phyloP scores from a whole-genome alignment of 2,113 vertebrate genomes.

The Periophthalmus modestus region DNA sequence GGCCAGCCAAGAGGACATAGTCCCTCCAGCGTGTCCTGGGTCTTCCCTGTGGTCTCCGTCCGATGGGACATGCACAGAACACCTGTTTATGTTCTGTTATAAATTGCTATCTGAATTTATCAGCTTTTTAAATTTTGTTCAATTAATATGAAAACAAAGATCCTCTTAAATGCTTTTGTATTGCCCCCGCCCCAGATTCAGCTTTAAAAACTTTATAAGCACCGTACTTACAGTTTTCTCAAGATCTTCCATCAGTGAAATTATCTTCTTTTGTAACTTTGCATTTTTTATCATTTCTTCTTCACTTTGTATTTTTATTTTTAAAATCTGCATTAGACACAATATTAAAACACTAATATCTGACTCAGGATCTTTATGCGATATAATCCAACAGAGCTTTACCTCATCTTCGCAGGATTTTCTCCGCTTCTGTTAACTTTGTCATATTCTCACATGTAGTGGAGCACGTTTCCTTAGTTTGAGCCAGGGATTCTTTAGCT shows the following conservation, averaged over 20 bases:
- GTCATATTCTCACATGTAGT: conserved; percentile 56
- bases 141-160: too few relatives aligned
- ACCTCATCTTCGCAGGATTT: conserved; percentile 65
- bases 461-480: conserved; percentile 67
- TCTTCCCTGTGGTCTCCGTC: too few relatives aligned
- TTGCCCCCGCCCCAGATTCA: background rate
- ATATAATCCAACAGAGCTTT: conserved; percentile 28
- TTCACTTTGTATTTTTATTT: conserved; percentile 47
- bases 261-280: conserved; percentile 32
- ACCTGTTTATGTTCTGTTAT: too few relatives aligned
- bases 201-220: background rate
- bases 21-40: too few relatives aligned
- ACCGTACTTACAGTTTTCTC: conserved; percentile 63
- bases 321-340: conserved; percentile 49
- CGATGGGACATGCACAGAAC: too few relatives aligned
- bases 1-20: too few relatives aligned
- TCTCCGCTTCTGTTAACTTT: conserved; percentile 66
- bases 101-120: too few relatives aligned
- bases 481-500: conserved; percentile 60
- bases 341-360: background rate
- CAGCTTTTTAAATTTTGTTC: too few relatives aligned
- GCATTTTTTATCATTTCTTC: conserved; percentile 33
- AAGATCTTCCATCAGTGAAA: conserved; percentile 48
- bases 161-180: too few relatives aligned
- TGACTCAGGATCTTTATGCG: background rate